phyloP scores from a whole-genome alignment of 2,113 vertebrate species.

The Choloepus hoffmanni region DNA sequence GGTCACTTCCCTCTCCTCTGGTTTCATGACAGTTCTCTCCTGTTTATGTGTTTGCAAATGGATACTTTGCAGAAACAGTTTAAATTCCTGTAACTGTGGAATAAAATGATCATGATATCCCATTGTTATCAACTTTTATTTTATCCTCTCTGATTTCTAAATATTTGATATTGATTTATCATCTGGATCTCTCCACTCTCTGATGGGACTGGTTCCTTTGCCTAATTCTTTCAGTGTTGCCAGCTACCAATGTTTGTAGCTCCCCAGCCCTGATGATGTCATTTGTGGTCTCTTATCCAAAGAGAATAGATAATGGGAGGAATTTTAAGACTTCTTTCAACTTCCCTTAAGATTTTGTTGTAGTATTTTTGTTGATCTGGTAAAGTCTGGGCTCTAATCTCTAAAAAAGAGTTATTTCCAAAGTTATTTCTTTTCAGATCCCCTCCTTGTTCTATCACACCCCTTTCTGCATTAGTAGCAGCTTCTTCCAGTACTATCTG shows the following conservation, averaged over 20 bases:
- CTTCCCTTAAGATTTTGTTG: background rate
- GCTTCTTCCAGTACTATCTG: constrained; percentile 12
- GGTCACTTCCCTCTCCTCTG: background rate
- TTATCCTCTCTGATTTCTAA: constrained; percentile 8
- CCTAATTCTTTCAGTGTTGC: background rate
- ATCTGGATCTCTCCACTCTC: background rate
- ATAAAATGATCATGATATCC: background rate
- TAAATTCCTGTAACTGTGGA: background rate
- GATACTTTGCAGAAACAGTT: background rate
- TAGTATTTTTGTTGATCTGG: constrained; percentile 17
- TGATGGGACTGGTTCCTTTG: background rate
- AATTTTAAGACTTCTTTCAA: background rate
- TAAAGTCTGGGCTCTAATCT: background rate
- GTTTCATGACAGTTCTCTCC: background rate
- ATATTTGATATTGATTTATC: background rate
- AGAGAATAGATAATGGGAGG: background rate
- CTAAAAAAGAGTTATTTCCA: background rate
- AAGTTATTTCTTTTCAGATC: background rate
- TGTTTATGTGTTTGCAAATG: rapidly evolving
- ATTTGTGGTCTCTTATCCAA: background rate
- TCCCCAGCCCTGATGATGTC: background rate
- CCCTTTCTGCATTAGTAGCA: background rate
- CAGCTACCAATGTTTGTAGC: background rate
- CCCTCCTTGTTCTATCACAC: background rate
- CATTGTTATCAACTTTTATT: background rate